Conservation (phyloP, 2,888 invertebrate genomes). For the Heteromurus nitidus region DNA sequence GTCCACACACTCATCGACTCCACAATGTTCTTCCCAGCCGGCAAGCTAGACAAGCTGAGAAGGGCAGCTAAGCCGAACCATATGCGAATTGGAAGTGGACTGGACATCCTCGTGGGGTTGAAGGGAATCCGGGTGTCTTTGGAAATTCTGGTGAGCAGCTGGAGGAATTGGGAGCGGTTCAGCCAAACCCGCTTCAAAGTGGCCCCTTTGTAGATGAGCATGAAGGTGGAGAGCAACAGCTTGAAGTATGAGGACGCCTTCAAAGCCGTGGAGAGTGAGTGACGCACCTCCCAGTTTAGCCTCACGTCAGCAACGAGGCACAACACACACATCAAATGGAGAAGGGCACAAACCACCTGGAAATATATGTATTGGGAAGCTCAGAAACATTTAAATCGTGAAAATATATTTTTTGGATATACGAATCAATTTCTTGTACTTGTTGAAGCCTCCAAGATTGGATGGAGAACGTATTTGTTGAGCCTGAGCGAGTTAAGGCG, state of each 20-base stretch:
- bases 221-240: not conserved
- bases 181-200: constrained; percentile 10
- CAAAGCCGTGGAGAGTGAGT: too few species aligned
- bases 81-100: too few species aligned
- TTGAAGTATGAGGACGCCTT: not conserved
- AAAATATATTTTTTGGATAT: too few species aligned
- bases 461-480: not conserved
- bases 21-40: not conserved
- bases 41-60: not conserved
- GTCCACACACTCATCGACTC: not conserved
- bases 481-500: too few species aligned
- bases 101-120: too few species aligned
- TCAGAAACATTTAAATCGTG: too few species aligned
- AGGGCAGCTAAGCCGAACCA: too few species aligned
- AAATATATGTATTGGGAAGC: too few species aligned
- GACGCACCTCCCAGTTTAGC: not conserved
- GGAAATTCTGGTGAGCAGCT: too few species aligned
- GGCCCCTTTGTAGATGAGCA: not conserved
- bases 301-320: constrained; percentile 4
- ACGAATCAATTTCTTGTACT: constrained; percentile 13
- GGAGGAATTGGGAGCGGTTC: too few species aligned
- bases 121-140: too few species aligned
- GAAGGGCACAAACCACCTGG: not conserved
- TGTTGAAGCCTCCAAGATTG: constrained; percentile 23
- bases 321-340: not conserved